Evolutionary conservation across 2,113 vertebrate genomes (phyloP), one percentile per base, ranked within the genome.

Genomic region (Cathartes aura): DNA sequence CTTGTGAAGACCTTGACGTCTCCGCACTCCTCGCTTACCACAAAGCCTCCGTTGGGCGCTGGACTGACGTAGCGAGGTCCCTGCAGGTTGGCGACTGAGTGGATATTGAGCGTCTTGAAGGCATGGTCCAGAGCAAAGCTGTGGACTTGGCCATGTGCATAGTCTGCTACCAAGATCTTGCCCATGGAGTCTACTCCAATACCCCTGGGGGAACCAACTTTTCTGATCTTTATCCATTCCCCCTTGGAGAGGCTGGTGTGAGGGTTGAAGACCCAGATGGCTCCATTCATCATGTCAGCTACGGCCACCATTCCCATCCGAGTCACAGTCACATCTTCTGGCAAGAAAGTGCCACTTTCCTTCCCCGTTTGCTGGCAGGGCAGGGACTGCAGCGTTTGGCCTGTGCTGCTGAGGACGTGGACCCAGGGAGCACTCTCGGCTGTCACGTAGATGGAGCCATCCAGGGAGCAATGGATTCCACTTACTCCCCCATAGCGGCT

Each of bases 291-390:
- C 58, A 98, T 82, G 73, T 98, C 97, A 0, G 98, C 97, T 59
- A 98, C 95, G 7, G 95, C 97, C 74, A 98, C 88, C 32, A 96
- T 97, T 75, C 97, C 98, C 1, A 38, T 74, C 9, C 87, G 90
- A 9, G 97, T 98, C 91, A 98, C 84, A 7, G 97, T 89, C 90
- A 98, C 94, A 5, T 98, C 97, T 85, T 98, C 98, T 0, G 97
- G 97, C 88, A 98, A 56, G 48, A 98, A 98, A 32, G 42, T 42
- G 52, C 71, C 4, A 0, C 71, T 89, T 80, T 82, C 53, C 12
- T 71, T 40, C 15, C 73, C 91, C 0, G 2, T 83, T 34, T 89
- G 63, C 38, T 1, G 17, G 42, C 98, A 98, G 30, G 88, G 80
- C 79, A 98, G 63, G 15, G 90, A 26, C 67, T 78, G 96, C 67